These are phyloP conservation scores for Hippolais icterina DNA, from an alignment of 2,113 vertebrate genomes.

Conservation along the genomic window DNA sequence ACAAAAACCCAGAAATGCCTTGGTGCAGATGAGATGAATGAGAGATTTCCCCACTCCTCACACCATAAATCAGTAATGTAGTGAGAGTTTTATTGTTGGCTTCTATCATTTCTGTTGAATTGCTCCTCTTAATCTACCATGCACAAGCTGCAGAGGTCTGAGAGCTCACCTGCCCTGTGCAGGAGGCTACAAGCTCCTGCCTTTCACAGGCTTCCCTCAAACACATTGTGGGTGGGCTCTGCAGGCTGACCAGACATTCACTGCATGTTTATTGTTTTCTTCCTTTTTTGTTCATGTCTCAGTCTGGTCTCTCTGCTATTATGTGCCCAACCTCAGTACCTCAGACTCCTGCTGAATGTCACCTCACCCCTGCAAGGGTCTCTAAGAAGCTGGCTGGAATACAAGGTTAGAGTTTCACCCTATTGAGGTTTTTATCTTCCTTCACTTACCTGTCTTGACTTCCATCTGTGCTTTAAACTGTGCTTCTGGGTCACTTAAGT, in stretches of 20 bases:
- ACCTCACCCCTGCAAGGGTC: background rate
- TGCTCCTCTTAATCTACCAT: background rate
- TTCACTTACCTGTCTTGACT: background rate
- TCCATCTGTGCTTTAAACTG: background rate
- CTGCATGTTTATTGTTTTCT: background rate
- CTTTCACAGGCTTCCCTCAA: background rate
- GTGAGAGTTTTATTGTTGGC: background rate
- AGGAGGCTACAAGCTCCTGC: background rate
- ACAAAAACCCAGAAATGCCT: background rate
- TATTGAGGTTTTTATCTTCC: background rate
- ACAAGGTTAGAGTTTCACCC: background rate
- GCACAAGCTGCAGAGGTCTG: background rate
- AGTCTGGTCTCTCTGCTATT: background rate
- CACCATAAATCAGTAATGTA: background rate
- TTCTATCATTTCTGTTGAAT: background rate
- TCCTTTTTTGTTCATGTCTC: background rate
- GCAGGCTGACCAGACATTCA: background rate
- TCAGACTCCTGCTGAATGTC: background rate
- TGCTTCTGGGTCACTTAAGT: conserved; percentile 15
- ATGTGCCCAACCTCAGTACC: background rate
- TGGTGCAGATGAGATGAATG: background rate
- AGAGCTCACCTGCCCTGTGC: rapidly evolving
- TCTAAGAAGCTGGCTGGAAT: background rate
- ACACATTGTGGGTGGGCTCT: background rate
- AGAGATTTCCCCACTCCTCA: background rate